These are phyloP conservation scores for Nymphicus hollandicus DNA, from an alignment of 2,113 vertebrate species.

Conservation along the genomic window DNA sequence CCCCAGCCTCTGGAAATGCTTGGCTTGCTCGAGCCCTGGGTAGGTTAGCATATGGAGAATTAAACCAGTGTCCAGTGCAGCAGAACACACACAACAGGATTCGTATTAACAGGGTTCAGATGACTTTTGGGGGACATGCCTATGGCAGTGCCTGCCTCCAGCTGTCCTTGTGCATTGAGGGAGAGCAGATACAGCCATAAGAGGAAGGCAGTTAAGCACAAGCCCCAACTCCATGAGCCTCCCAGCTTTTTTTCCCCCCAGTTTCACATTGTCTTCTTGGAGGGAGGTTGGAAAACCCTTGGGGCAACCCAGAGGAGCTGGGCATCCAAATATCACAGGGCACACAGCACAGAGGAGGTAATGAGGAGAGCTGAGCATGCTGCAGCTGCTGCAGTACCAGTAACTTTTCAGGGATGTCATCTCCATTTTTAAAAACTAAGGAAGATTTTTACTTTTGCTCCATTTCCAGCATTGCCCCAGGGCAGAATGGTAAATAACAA, in stretches of 20 bases:
- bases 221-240: accelerated
- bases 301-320: neutral
- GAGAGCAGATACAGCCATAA: accelerated
- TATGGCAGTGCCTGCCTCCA: neutral
- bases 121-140: neutral
- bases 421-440: neutral
- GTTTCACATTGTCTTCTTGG: neutral
- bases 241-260: neutral
- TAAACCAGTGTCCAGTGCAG: neutral
- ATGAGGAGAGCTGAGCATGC: neutral
- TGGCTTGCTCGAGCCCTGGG: accelerated
- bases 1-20: neutral
- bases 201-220: neutral
- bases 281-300: neutral
- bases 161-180: neutral
- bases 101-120: neutral
- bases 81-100: neutral
- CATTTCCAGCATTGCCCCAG: neutral
- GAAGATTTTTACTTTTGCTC: neutral
- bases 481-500: neutral
- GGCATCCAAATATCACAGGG: neutral
- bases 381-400: neutral
- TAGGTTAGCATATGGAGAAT: neutral
- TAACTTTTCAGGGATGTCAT: neutral
- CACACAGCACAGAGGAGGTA: neutral